These are phyloP conservation scores for Fringilla coelebs DNA, from an alignment of 2,797 vertebrate genomes.

Conservation along the genomic window DNA sequence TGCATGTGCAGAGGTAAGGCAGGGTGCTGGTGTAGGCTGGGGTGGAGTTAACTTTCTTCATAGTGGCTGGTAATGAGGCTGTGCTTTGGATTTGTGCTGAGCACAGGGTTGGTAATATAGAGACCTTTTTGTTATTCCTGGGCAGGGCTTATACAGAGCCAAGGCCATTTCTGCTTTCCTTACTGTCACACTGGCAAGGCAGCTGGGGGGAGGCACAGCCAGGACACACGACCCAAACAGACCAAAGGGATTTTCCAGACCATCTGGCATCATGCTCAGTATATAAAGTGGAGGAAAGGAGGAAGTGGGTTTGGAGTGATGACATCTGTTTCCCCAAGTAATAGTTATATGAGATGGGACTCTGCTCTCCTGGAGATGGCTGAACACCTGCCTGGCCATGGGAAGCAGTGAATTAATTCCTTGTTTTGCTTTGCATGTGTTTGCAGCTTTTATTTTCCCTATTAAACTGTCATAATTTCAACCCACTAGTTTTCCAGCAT, in stretches of 20 bases:
- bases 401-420: neutral
- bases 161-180: neutral
- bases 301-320: neutral
- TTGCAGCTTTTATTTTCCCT: neutral
- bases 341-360: neutral
- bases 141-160: neutral
- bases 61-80: neutral
- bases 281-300: neutral
- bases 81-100: neutral
- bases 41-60: neutral
- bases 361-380: neutral
- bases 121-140: neutral
- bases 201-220: neutral
- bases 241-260: neutral
- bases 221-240: neutral
- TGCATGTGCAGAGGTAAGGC: neutral
- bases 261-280: neutral
- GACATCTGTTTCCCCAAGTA: neutral
- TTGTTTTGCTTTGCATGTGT: neutral
- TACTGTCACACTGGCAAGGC: neutral
- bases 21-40: neutral
- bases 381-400: neutral
- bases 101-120: neutral
- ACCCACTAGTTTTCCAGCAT: rapidly evolving
- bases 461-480: neutral